phyloP scores from a whole-genome alignment of 2,113 vertebrate species.

The Oreochromis aureus region DNA sequence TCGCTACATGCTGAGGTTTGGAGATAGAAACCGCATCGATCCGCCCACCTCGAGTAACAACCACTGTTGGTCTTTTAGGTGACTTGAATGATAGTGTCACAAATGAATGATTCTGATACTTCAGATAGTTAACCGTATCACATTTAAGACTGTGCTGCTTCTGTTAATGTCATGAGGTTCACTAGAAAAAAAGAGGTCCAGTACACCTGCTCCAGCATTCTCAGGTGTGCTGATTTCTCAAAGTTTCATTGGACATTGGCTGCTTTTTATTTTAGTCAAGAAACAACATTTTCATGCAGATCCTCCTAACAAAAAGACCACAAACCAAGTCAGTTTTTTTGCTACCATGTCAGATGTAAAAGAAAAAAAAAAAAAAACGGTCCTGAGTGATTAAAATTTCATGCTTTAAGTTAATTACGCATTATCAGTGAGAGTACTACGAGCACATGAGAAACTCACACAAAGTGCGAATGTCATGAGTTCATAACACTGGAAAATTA shows the following conservation, averaged over 20 bases:
- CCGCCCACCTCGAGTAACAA: too few relatives aligned
- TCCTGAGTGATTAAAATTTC: background rate
- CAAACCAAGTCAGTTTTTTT: background rate
- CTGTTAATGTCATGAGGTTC: background rate
- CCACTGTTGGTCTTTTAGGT: background rate
- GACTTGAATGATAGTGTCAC: background rate
- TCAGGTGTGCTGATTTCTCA: background rate
- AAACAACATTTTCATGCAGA: background rate
- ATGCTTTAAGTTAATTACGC: background rate
- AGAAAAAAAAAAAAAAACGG: background rate
- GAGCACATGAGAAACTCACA: background rate
- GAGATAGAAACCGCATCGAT: too few relatives aligned
- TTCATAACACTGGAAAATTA: background rate
- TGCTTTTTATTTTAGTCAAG: background rate
- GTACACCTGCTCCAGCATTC: background rate
- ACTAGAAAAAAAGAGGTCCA: background rate
- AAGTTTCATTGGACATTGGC: background rate
- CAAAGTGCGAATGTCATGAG: background rate
- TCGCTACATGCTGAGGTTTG: too few relatives aligned
- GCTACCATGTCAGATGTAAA: background rate
- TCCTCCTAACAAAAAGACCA: background rate
- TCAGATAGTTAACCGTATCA: background rate
- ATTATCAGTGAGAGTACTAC: background rate
- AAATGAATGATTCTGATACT: background rate
- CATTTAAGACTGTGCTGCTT: background rate